Evolutionary conservation across 2,888 invertebrate genomes (phyloP).

Genomic region (Dicyrtoma fusca): DNA sequence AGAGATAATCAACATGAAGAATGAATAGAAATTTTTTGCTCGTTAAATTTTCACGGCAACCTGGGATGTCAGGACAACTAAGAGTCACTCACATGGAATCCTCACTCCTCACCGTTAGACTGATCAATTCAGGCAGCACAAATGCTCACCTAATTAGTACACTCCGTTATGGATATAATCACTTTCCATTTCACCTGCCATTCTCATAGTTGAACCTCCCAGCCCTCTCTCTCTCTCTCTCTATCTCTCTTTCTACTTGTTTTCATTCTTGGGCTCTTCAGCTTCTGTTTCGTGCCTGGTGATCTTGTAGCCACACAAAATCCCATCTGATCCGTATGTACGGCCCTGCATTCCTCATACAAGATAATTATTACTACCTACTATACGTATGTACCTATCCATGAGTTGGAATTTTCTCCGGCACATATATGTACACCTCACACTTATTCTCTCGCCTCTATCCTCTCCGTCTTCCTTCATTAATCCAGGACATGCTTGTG

Average conservation of each 20-base stretch:
- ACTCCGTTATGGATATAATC: conserved; percentile 35
- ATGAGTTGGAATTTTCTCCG: no score
- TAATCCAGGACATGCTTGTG: neutral
- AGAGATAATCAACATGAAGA: conserved; percentile 38
- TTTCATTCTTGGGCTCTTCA: no score
- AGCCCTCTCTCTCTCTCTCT: neutral
- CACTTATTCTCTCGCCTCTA: neutral
- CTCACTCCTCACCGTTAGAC: conserved; percentile 11
- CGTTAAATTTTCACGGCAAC: conserved; percentile 57
- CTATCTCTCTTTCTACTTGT: neutral
- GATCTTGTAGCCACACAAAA: no score
- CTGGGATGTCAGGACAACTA: conserved; percentile 47
- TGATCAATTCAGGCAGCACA: conserved; percentile 49
- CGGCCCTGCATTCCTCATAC: no score
- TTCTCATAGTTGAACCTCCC: neutral
- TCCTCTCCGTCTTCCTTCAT: conserved; percentile 1
- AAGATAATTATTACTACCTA: no score
- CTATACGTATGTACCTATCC: no score
- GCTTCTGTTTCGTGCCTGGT: no score
- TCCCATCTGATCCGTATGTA: no score
- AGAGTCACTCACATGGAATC: conserved; percentile 37
- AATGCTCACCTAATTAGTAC: conserved; percentile 56
- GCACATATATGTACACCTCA: conserved; percentile 11
- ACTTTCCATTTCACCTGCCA: conserved; percentile 39
- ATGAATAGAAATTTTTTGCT: conserved; percentile 47